phyloP scores from a whole-genome alignment of 1,140 invertebrate genomes.

The Chelonus insularis region DNA sequence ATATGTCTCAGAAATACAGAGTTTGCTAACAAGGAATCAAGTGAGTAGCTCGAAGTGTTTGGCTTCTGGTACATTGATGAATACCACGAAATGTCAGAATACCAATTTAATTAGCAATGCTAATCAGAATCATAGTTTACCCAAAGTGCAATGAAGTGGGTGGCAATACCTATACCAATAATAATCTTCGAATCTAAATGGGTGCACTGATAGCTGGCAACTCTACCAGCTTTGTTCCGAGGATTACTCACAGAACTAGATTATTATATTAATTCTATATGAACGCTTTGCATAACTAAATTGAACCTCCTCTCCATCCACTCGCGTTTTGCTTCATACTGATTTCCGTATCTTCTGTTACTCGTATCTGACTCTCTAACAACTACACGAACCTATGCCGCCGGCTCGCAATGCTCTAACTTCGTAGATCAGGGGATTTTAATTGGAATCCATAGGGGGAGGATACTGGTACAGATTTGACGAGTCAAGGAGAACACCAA shows the following conservation, averaged over 20 bases:
- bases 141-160: constrained; percentile 28
- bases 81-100: constrained; percentile 8
- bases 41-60: not conserved
- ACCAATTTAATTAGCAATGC: constrained; percentile 50
- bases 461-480: constrained; percentile 14
- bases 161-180: constrained; percentile 30
- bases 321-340: not conserved
- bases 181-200: not conserved
- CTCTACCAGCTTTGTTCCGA: constrained; percentile 1
- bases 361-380: not conserved
- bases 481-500: constrained; percentile 12
- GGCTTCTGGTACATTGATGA: not conserved
- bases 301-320: constrained; percentile 3
- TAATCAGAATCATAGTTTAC: constrained; percentile 43
- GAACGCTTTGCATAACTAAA: constrained; percentile 12
- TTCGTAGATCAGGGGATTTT: constrained; percentile 13
- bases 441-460: constrained; percentile 16
- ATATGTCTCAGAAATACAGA: no score
- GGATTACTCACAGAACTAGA: constrained; percentile 15
- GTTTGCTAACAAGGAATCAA: no score
- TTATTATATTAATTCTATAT: constrained; percentile 20
- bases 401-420: constrained; percentile 4
- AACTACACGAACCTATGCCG: constrained; percentile 7
- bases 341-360: not conserved
- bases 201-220: not conserved